phyloP scores from a whole-genome alignment of 2,888 invertebrate species.

The Agrochola lychnidis region DNA sequence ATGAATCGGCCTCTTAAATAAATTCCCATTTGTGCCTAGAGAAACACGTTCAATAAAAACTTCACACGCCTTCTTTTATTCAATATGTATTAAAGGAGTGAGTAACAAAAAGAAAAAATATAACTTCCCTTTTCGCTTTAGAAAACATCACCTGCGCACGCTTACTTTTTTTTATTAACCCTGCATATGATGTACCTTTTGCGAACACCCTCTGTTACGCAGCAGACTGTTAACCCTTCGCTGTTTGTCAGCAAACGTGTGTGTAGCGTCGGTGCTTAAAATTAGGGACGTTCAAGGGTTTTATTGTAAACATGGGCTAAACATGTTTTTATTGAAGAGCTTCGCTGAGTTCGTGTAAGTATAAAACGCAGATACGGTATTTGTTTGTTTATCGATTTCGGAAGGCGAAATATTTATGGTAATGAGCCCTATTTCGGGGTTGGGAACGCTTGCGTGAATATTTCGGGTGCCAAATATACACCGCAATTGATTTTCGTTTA shows the following conservation, averaged over 20 bases:
- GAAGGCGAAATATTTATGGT: slow-evolving; percentile 45
- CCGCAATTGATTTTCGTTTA: slow-evolving; percentile 35
- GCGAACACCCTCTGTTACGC: slow-evolving; percentile 82
- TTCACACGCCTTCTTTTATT: slow-evolving; percentile 49
- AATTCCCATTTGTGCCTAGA: background rate
- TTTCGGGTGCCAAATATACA: slow-evolving; percentile 40
- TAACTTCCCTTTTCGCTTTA: slow-evolving; percentile 57
- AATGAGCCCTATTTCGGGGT: slow-evolving; percentile 33
- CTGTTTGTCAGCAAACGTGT: slow-evolving; percentile 82
- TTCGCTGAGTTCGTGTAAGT: slow-evolving; percentile 37
- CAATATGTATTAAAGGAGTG: slow-evolving; percentile 46
- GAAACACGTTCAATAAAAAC: slow-evolving; percentile 39
- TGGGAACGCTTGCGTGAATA: slow-evolving; percentile 25
- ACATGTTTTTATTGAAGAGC: slow-evolving; percentile 63
- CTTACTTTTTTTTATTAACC: slow-evolving; percentile 78
- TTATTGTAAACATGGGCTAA: slow-evolving; percentile 76
- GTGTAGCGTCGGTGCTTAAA: slow-evolving; percentile 76
- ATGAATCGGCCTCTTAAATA: background rate
- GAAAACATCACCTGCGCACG: slow-evolving; percentile 64
- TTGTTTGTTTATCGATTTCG: slow-evolving; percentile 46
- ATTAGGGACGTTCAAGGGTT: slow-evolving; percentile 78
- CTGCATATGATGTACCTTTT: slow-evolving; percentile 77
- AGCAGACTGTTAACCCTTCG: slow-evolving; percentile 88
- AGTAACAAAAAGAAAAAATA: slow-evolving; percentile 48
- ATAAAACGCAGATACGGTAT: slow-evolving; percentile 25